Percentiles rank a stretch among this genome's conserved stretches.
These are phyloP conservation scores for Bujurquina vittata DNA, from an alignment of 2,113 vertebrate species.

Conservation along the genomic window DNA sequence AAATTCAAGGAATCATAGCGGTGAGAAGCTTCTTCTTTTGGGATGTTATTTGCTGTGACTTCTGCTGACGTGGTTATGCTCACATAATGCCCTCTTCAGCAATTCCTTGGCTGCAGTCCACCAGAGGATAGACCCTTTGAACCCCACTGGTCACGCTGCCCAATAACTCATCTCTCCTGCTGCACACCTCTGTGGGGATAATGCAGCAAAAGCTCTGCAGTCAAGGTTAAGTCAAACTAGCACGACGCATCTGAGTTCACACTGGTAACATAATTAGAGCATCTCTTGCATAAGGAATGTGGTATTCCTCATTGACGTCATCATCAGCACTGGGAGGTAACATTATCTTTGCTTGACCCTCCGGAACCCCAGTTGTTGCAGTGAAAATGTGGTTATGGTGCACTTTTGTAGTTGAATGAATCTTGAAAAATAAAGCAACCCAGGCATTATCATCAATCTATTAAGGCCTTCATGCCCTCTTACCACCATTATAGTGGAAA, in stretches of 20 bases:
- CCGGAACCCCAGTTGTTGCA: neutral
- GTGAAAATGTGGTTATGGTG: neutral
- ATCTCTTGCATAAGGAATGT: conserved; percentile 5
- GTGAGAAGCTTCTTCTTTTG: conserved; percentile 18
- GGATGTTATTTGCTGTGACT: conserved; percentile 47
- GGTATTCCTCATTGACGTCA: conserved; percentile 17
- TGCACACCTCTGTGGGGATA: conserved; percentile 41
- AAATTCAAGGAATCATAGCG: neutral
- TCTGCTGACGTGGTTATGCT: conserved; percentile 51
- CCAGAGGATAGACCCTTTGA: conserved; percentile 56
- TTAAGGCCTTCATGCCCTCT: neutral
- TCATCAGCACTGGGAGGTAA: neutral
- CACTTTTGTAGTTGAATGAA: neutral
- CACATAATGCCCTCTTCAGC: conserved; percentile 51
- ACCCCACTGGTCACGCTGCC: conserved; percentile 15
- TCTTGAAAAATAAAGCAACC: neutral
- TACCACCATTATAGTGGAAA: neutral
- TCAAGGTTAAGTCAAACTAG: conserved; percentile 63
- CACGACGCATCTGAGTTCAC: conserved; percentile 11
- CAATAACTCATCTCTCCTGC: conserved; percentile 39
- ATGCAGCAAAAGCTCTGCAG: conserved; percentile 35
- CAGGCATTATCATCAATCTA: neutral
- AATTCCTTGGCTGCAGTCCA: conserved; percentile 46
- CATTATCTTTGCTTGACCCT: neutral
- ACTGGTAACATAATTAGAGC: conserved; percentile 5